phyloP scores from a whole-genome alignment of 2,797 vertebrate genomes.

The Macroramphosus scolopax region DNA sequence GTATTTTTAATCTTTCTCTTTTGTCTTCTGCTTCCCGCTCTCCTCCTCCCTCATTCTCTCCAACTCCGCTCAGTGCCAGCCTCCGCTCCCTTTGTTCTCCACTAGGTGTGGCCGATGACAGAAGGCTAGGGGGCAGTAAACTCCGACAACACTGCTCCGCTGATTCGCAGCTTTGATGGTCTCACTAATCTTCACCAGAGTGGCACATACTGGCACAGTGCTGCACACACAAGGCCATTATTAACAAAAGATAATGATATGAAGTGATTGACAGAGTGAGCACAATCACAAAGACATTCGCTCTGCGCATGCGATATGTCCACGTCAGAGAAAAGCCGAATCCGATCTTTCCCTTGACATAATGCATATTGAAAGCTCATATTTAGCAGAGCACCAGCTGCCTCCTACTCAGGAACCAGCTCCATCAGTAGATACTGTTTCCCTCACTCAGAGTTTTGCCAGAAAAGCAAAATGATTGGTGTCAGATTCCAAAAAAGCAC shows the following conservation, averaged over 20 bases:
- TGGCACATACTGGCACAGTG: slow-evolving; percentile 62
- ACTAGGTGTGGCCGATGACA: slow-evolving; percentile 58
- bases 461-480: slow-evolving; percentile 31
- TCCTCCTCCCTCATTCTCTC: slow-evolving; percentile 33
- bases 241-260: slow-evolving; percentile 31
- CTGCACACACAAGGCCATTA: slow-evolving; percentile 22
- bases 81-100: slow-evolving; percentile 66
- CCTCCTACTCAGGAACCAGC: slow-evolving; percentile 28
- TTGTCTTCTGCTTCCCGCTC: slow-evolving; percentile 40
- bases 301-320: slow-evolving; percentile 10
- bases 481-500: slow-evolving; percentile 42
- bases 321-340: slow-evolving; percentile 19
- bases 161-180: slow-evolving; percentile 48
- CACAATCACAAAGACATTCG: slow-evolving; percentile 7
- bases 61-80: slow-evolving; percentile 51
- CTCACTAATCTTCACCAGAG: slow-evolving; percentile 50
- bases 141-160: slow-evolving; percentile 35
- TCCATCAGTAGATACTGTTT: slow-evolving; percentile 32
- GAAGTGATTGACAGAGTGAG: slow-evolving; percentile 19
- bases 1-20: slow-evolving; percentile 40
- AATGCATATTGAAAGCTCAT: slow-evolving; percentile 27
- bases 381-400: slow-evolving; percentile 43
- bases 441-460: slow-evolving; percentile 25
- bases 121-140: slow-evolving; percentile 58
- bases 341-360: slow-evolving; percentile 24